Conservation (phyloP, 2,888 invertebrate species). For the Pelosia muscerda region DNA sequence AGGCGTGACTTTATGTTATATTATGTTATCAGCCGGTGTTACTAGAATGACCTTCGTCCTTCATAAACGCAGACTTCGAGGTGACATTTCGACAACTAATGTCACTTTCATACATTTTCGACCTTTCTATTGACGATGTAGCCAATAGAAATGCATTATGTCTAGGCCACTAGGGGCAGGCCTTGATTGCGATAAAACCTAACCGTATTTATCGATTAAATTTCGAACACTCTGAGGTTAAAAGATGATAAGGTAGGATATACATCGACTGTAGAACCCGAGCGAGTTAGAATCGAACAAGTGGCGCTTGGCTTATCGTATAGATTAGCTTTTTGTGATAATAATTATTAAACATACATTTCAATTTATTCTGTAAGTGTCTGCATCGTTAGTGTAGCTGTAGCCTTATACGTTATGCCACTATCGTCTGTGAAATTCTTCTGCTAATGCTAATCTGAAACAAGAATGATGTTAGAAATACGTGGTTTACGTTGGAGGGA, state of each 20-base stretch:
- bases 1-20: too few species aligned
- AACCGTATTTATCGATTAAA: conserved; percentile 5
- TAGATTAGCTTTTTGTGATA: conserved; percentile 15
- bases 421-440: neutral
- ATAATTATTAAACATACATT: conserved; percentile 15
- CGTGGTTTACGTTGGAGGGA: neutral
- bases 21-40: too few species aligned
- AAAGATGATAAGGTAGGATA: conserved; percentile 5
- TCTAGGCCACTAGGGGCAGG: neutral
- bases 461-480: neutral
- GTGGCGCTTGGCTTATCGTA: conserved; percentile 7
- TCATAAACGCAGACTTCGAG: too few species aligned
- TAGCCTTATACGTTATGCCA: neutral
- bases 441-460: neutral
- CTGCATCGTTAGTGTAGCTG: conserved; percentile 44
- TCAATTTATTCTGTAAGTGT: conserved; percentile 2
- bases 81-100: too few species aligned
- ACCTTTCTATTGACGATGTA: too few species aligned
- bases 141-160: too few species aligned
- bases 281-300: neutral
- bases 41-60: too few species aligned
- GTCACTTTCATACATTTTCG: too few species aligned
- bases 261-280: neutral
- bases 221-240: neutral
- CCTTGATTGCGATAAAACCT: conserved; percentile 20